These are phyloP conservation scores for Morpho helenor DNA, from an alignment of 2,888 invertebrate species.

Conservation along the genomic window DNA sequence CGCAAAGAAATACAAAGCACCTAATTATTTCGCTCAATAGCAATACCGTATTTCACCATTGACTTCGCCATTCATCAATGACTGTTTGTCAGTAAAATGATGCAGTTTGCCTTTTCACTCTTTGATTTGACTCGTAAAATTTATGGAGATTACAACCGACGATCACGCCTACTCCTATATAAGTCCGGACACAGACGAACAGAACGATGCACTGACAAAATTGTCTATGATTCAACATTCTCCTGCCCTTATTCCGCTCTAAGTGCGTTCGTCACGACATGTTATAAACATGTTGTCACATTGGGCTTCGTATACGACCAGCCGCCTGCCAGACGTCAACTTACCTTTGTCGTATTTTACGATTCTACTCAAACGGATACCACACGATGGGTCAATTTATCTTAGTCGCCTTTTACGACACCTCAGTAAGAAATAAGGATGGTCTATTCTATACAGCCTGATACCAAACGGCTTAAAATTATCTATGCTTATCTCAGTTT, in stretches of 20 bases:
- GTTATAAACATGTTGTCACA: too few species aligned
- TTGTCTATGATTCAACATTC: too few species aligned
- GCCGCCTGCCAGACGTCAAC: too few species aligned
- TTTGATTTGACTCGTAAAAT: slow-evolving; percentile 37
- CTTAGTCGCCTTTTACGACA: too few species aligned
- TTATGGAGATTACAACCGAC: slow-evolving; percentile 69
- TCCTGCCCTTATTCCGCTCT: too few species aligned
- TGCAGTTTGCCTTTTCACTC: slow-evolving; percentile 14
- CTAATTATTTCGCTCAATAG: slow-evolving; percentile 13
- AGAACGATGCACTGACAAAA: not conserved
- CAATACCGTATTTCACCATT: slow-evolving; percentile 1
- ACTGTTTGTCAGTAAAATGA: slow-evolving; percentile 23
- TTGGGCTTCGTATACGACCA: too few species aligned
- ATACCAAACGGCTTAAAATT: not conserved
- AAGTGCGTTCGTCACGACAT: too few species aligned
- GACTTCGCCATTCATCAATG: slow-evolving; percentile 10
- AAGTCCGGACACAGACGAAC: not conserved
- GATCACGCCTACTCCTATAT: slow-evolving; percentile 56
- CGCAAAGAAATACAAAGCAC: not conserved
- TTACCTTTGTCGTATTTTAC: too few species aligned
- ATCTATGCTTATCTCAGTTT: not conserved
- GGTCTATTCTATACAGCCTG: too few species aligned
- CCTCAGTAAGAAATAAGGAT: too few species aligned
- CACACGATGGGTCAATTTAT: too few species aligned
- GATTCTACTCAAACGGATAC: too few species aligned